Conservation (phyloP, 2,797 vertebrate species). For the Avahi laniger region DNA sequence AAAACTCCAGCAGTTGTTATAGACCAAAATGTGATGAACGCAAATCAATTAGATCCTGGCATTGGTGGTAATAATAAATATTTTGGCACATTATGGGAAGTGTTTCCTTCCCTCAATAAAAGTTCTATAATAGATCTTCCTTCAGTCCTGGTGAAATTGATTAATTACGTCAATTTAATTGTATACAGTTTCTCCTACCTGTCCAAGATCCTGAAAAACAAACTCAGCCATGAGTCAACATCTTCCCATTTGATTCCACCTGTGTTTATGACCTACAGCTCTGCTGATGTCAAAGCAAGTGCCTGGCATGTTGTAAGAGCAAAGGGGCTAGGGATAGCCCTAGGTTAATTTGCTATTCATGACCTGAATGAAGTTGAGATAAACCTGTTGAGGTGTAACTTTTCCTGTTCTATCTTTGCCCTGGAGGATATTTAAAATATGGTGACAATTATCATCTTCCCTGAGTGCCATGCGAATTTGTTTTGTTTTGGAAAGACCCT, state of each 20-base stretch:
- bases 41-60: background rate
- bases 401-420: slow-evolving; percentile 22
- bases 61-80: background rate
- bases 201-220: background rate
- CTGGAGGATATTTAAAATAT: slow-evolving; percentile 6
- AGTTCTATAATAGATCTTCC: background rate
- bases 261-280: background rate
- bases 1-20: background rate
- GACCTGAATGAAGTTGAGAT: slow-evolving; percentile 44
- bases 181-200: background rate
- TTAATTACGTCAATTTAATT: slow-evolving; percentile 28
- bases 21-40: background rate
- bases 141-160: slow-evolving; percentile 4
- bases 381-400: background rate
- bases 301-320: background rate
- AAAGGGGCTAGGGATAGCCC: background rate
- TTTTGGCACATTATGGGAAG: background rate
- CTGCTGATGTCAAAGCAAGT: background rate
- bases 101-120: slow-evolving; percentile 11
- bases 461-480: background rate
- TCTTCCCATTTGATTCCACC: background rate
- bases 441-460: slow-evolving; percentile 20
- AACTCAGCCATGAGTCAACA: background rate
- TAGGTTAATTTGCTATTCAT: background rate
- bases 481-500: slow-evolving; percentile 43